phyloP scores from a whole-genome alignment of 1,140 invertebrate genomes.

The Phenacoccus solenopsis region DNA sequence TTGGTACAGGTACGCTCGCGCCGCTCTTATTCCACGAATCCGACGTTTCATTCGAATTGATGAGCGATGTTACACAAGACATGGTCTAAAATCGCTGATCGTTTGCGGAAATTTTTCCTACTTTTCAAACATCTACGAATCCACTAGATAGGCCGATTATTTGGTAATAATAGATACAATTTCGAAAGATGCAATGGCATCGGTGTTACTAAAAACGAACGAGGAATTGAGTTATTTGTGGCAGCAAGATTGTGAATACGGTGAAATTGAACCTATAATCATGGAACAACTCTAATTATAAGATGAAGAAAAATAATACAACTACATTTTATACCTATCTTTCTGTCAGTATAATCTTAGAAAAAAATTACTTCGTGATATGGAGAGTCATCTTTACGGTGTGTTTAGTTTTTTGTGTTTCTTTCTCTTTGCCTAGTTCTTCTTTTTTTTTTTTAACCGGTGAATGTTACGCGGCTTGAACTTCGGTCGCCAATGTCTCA shows the following conservation, averaged over 20 bases:
- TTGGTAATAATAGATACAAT: slow-evolving; percentile 3
- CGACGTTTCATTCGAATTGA: no score
- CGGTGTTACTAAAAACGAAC: not conserved
- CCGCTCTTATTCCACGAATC: no score
- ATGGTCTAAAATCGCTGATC: no score
- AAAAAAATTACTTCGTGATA: slow-evolving; percentile 3
- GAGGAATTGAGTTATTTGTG: slow-evolving; percentile 1
- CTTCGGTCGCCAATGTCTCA: not conserved
- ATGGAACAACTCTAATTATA: not conserved
- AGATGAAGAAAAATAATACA: not conserved
- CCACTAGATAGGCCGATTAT: not conserved
- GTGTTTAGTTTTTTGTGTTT: not conserved
- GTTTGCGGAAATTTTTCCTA: no score
- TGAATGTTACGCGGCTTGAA: not conserved
- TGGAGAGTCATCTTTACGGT: not conserved
- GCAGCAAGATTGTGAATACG: slow-evolving; percentile 1
- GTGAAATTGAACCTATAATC: not conserved
- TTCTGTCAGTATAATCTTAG: not conserved
- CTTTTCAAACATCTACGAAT: no score
- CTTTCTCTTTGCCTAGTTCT: not conserved
- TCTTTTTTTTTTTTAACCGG: not conserved
- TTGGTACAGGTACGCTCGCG: no score
- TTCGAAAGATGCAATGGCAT: not conserved
- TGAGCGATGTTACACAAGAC: no score
- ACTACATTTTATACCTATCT: not conserved